Conservation (phyloP, 2,113 vertebrate genomes). For the Haemorhous mexicanus region DNA sequence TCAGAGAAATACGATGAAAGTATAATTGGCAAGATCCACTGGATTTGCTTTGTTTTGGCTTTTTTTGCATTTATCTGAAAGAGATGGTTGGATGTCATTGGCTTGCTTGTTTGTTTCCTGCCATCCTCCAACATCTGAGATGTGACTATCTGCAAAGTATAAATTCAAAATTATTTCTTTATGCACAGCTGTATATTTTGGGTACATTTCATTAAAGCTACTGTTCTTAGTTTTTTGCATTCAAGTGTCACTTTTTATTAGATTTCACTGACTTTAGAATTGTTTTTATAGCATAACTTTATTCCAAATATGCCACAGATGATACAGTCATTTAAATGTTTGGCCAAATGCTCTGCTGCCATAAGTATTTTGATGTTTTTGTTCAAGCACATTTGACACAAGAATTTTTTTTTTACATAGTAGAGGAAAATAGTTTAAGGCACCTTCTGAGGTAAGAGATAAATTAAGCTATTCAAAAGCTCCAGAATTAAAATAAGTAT, state of each 20-base stretch:
- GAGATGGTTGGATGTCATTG: background rate
- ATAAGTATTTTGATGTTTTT: background rate
- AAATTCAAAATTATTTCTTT: background rate
- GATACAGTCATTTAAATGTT: background rate
- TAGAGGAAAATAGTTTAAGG: background rate
- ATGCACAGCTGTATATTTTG: background rate
- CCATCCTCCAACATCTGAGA: background rate
- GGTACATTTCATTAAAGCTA: background rate
- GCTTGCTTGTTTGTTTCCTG: background rate
- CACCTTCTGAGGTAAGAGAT: background rate
- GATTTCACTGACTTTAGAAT: background rate
- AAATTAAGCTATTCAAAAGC: background rate
- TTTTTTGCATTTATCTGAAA: background rate
- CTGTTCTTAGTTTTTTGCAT: background rate
- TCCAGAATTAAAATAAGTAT: background rate
- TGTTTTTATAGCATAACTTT: background rate
- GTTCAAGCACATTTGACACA: background rate
- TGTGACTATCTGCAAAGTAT: background rate
- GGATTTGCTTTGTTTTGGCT: background rate
- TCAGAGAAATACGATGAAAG: background rate
- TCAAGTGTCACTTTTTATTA: background rate
- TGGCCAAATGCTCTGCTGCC: background rate
- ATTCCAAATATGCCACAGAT: background rate
- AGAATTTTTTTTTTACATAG: background rate
- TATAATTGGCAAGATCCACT: background rate